Evolutionary conservation across 2,797 vertebrate species (phyloP).

Genomic region (Halcyon chelicuti): DNA sequence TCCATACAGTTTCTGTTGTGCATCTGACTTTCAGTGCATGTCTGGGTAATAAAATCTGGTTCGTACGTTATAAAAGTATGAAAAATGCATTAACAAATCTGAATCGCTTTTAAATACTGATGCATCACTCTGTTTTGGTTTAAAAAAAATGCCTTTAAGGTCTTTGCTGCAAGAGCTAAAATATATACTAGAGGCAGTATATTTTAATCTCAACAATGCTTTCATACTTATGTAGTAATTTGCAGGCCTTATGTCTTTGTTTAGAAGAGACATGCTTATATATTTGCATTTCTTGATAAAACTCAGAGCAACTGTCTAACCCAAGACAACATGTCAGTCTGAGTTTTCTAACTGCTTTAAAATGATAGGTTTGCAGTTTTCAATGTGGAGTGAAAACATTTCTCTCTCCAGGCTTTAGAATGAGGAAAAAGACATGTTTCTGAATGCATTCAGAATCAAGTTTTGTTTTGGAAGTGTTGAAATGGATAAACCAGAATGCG

Average conservation of each 20-base stretch:
- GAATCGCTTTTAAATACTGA: neutral
- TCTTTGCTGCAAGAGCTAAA: neutral
- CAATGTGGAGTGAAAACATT: neutral
- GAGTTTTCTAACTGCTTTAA: neutral
- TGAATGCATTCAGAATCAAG: neutral
- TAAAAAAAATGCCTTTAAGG: neutral
- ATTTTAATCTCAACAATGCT: neutral
- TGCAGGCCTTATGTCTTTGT: neutral
- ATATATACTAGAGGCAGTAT: neutral
- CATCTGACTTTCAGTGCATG: neutral
- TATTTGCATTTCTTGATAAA: neutral
- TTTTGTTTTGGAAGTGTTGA: neutral
- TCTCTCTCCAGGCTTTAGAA: neutral
- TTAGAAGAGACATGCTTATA: neutral
- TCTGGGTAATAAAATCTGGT: neutral
- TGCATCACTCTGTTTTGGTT: neutral
- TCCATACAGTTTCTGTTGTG: neutral
- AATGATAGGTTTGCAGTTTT: neutral
- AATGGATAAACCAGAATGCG: neutral
- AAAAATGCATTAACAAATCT: neutral
- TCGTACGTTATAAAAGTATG: neutral
- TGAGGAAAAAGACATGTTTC: neutral
- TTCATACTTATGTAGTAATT: neutral
- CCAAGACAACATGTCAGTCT: neutral
- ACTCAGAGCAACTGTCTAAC: neutral